Evolutionary conservation across 2,113 vertebrate genomes (phyloP), one percentile per base, ranked within the genome.

Genomic region (Anarhynchus alexandrinus): DNA sequence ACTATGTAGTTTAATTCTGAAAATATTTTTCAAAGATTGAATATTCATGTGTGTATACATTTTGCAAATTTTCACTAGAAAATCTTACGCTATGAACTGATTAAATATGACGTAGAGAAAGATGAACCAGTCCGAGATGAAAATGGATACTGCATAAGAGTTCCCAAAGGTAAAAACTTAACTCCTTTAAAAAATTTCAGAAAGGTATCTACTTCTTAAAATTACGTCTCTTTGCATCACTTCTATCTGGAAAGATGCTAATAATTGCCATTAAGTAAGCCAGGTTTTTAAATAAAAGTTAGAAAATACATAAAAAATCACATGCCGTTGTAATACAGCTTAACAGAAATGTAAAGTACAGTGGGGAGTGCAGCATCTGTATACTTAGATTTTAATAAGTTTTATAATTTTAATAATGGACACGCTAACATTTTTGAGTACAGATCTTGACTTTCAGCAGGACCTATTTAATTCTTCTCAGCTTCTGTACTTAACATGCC

Each of bases 91-190:
- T 99, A 97, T 74, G 96, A 98, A 15, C 96, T 99, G 57, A 98
- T 99, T 86, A 98, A 98, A 90, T 99, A 99, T 23, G 98, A 99
- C 36, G 97, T 98, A 55, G 98, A 99, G 86, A 97, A 86, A 87
- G 99, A 99, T 32, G 98, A 98, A 72, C 98, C 99, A 2, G 26
- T 98, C 21, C 97, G 98, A 94, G 98, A 98, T 83, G 93, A 95
- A 89, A 97, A 97, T 29, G 99, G 99, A 80, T 98, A 98, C 86
- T 99, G 99, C 93, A 66, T 99, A 47, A 97, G 96, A 98, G 96
- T 98, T 45, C 92, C 98, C 43, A 98, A 94, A 99, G 99, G 99
- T 99, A 97, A 59, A 59, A 58, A 73, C 29, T 64, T 70, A 88
- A 45, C 40, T 89, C 36, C 47, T 78, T 90, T 54, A 67, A 72